Base-by-base conservation (phyloP, 2,888 invertebrate species). In the Trissoscelio sp. region DNA sequence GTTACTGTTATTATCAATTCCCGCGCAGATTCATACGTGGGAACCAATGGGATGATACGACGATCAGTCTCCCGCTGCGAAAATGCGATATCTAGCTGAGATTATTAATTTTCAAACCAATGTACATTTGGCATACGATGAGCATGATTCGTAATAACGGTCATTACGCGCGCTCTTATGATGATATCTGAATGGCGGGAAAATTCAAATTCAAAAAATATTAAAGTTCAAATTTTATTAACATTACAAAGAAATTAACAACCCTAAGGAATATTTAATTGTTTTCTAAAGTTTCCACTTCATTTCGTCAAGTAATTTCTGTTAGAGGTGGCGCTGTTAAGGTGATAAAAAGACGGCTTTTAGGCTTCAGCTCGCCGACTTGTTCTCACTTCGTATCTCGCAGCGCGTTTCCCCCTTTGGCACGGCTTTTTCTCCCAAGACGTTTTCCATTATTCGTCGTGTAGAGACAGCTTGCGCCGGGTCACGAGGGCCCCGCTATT, bases 401-500 rank as follows among this genome's bases (percentile, higher is more conserved):
- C 16, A 34, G 62, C 58, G 67, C 58, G 66, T 66, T 75, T 51
- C 57, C 67, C 58, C 67, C 67, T 48, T 75, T 75, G 67, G 77
- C 60, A 60, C 60, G 60, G 44, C 77, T 70, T 78, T 78, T 69
- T 70, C 70, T 57, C 53, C 46, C 78, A 20, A 64, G 69, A 62
- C 46, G 64, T 55, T 39, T 70, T 62, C 55, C 70, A 78, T 78
- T 78, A 78, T 70, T 78, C 78, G 69, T 48, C 55, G 78, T 70
- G 70, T 57, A 55, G 53, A 20, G 60, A 31, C 67, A 60, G 44
- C 67, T 53, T 62, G 44, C 34, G 60, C 28, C 70, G 64, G 78
- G 78, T 78, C 78, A 69, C 69, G 69, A 34, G 62, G 70, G 44
- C 78, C 39, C 64, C 62, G 69, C 70, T 64, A 70, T 78, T 78